A percentile compares a stretch with the other conserved stretches of the same genome.
Conservation (phyloP, 2,888 invertebrate species). For the Trissoscelio sp. region DNA sequence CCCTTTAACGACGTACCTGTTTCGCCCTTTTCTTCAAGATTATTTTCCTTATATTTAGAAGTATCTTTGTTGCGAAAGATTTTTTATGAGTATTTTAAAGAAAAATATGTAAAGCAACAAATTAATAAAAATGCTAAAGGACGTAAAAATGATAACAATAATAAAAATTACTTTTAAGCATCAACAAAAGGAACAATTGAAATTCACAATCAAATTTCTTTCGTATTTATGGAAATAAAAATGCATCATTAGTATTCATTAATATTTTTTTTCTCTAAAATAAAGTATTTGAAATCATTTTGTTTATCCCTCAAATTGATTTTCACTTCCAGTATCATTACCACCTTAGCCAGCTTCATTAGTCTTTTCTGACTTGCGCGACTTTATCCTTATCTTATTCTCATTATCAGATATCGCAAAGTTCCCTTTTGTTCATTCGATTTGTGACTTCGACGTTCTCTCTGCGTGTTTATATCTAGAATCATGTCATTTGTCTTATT, state of each 20-base stretch:
- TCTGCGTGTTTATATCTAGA: not conserved
- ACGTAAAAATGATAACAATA: no score
- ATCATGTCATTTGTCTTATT: conserved; percentile 23
- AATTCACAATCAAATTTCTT: no score
- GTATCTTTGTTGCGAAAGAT: not conserved
- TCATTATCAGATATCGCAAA: conserved; percentile 36
- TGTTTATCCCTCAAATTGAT: not conserved
- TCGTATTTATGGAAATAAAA: no score
- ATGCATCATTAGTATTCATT: no score
- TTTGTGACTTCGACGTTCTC: conserved; percentile 8
- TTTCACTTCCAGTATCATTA: conserved; percentile 14
- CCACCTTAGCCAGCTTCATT: conserved; percentile 17
- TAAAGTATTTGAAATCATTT: no score
- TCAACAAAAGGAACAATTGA: no score
- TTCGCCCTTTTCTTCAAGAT: conserved; percentile 7
- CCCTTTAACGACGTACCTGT: conserved; percentile 5
- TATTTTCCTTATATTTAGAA: conserved; percentile 9
- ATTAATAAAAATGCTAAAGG: no score
- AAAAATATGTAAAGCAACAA: no score
- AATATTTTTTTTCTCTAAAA: no score
- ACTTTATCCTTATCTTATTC: conserved; percentile 18
- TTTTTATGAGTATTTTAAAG: not conserved
- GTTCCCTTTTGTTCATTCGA: conserved; percentile 15
- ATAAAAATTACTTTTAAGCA: no score
- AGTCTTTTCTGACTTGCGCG: not conserved